Evolutionary conservation across 2,797 vertebrate genomes (phyloP).

Genomic region (Lithobates pipiens): DNA sequence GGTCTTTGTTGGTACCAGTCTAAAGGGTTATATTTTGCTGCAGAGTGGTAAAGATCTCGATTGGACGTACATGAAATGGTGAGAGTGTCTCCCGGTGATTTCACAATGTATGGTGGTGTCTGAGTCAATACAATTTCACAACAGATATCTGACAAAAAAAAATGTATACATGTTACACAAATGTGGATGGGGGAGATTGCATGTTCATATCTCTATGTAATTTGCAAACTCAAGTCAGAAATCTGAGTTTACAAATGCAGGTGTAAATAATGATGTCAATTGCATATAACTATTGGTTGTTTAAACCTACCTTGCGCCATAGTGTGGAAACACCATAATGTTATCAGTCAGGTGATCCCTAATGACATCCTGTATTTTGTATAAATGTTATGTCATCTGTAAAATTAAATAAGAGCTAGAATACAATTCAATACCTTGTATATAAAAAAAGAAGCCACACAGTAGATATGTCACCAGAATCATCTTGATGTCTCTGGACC

Average conservation of each 20-base stretch:
- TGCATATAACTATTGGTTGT: no score
- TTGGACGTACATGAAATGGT: background rate
- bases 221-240: no score
- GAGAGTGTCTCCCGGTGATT: slow-evolving; percentile 5
- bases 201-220: no score
- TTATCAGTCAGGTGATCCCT: no score
- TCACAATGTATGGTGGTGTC: background rate
- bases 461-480: background rate
- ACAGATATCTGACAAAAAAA: background rate
- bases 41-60: background rate
- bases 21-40: background rate
- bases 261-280: no score
- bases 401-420: no score
- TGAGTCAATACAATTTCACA: slow-evolving; percentile 11
- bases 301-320: no score
- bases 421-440: background rate
- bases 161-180: background rate
- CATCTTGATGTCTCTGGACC: background rate
- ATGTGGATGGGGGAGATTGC: background rate
- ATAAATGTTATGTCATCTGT: background rate
- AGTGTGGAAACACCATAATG: no score
- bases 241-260: no score
- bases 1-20: background rate
- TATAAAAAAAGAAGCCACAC: background rate
- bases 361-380: no score